These are phyloP conservation scores for Hypomesus transpacificus DNA, from an alignment of 2,113 vertebrate species.

Conservation along the genomic window DNA sequence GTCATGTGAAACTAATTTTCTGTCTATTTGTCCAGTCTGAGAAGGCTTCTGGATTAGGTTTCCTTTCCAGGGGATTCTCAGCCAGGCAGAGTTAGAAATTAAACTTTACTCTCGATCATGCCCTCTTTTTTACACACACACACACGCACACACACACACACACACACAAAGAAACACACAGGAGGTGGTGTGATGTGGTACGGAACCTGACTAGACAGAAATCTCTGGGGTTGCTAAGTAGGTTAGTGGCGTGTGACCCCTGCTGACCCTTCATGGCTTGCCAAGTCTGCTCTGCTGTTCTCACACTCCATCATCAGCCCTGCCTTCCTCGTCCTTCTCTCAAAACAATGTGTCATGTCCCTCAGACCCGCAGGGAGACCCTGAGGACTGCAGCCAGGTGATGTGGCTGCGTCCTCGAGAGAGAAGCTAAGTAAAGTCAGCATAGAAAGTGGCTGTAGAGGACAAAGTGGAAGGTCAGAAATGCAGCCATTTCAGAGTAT, in stretches of 20 bases:
- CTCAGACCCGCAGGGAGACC: slow-evolving; percentile 25
- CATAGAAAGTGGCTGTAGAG: background rate
- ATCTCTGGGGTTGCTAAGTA: slow-evolving; percentile 36
- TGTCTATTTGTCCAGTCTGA: slow-evolving; percentile 73
- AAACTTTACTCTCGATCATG: slow-evolving; percentile 44
- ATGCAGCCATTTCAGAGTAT: background rate
- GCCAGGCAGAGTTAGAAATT: slow-evolving; percentile 56
- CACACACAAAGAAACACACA: slow-evolving; percentile 20
- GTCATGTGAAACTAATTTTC: slow-evolving; percentile 74
- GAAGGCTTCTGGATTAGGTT: slow-evolving; percentile 66
- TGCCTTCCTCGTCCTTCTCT: slow-evolving; percentile 32
- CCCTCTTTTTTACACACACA: slow-evolving; percentile 30
- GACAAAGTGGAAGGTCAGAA: slow-evolving; percentile 19
- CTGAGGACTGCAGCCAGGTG: slow-evolving; percentile 19
- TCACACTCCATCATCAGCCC: slow-evolving; percentile 36
- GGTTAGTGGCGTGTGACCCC: slow-evolving; percentile 45
- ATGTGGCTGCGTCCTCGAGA: background rate
- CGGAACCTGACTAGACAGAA: slow-evolving; percentile 39
- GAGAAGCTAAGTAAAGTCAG: slow-evolving; percentile 20
- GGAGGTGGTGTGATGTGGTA: slow-evolving; percentile 5
- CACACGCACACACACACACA: slow-evolving; percentile 16
- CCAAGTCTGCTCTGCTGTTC: slow-evolving; percentile 34
- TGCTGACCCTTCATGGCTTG: slow-evolving; percentile 20
- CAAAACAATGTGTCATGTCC: slow-evolving; percentile 31
- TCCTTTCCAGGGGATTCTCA: slow-evolving; percentile 69